Evolutionary conservation across 2,113 vertebrate species (phyloP).

Genomic region (Anser cygnoides): DNA sequence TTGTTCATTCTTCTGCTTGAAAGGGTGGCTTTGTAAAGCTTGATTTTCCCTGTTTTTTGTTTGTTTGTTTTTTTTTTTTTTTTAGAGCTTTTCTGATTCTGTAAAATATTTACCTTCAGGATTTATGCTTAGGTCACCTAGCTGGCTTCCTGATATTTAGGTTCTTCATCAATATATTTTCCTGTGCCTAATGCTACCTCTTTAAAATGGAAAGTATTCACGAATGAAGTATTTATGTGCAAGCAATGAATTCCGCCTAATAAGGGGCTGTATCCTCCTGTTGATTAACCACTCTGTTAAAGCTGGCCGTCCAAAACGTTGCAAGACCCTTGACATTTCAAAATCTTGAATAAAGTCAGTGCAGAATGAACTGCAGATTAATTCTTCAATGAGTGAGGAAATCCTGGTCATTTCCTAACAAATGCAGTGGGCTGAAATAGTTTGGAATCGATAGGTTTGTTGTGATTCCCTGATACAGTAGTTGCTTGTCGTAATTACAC

Average conservation of each 20-base stretch:
- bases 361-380: background rate
- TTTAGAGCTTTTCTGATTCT: background rate
- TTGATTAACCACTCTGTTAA: background rate
- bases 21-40: background rate
- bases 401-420: background rate
- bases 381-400: background rate
- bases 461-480: background rate
- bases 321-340: background rate
- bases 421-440: background rate
- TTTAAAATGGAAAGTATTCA: background rate
- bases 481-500: fast-evolving
- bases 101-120: background rate
- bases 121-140: background rate
- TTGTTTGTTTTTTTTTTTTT: background rate
- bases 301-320: background rate
- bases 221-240: fast-evolving
- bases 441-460: background rate
- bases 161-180: background rate
- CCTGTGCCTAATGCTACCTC: background rate
- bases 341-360: background rate
- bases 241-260: background rate
- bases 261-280: background rate
- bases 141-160: background rate
- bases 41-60: background rate
- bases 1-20: background rate